phyloP scores from a whole-genome alignment of 2,888 invertebrate genomes.

The Kryphioiulus occultus region DNA sequence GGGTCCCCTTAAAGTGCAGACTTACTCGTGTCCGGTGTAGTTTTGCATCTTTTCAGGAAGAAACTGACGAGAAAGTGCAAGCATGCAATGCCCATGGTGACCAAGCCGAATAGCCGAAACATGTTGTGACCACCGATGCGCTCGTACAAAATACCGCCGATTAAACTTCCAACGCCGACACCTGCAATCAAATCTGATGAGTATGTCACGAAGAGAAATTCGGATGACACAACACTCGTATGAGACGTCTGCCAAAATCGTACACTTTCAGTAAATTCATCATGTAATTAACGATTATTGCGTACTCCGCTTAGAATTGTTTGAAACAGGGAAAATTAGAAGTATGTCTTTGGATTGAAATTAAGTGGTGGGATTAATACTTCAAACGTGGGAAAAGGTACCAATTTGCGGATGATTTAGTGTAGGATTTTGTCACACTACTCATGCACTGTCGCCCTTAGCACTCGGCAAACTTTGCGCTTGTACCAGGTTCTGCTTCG shows the following conservation, averaged over 20 bases:
- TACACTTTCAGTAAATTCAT: neutral
- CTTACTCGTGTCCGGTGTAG: neutral
- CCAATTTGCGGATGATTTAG: too few relatives aligned
- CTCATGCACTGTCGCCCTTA: neutral
- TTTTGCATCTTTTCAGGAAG: neutral
- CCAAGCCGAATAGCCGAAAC: conserved; percentile 25
- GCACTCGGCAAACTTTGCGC: neutral
- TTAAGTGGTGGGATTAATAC: too few relatives aligned
- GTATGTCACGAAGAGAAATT: neutral
- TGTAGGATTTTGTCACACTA: neutral
- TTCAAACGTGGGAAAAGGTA: neutral
- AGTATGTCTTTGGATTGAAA: too few relatives aligned
- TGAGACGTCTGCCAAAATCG: neutral
- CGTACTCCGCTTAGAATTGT: neutral
- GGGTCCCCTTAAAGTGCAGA: neutral
- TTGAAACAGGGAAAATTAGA: too few relatives aligned
- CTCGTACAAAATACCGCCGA: conserved; percentile 48
- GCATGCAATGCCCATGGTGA: neutral
- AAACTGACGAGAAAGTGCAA: conserved; percentile 1
- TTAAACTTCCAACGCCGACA: conserved; percentile 43
- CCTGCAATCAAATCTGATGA: conserved; percentile 44
- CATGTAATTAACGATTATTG: neutral
- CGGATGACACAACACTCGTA: neutral
- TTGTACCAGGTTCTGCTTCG: neutral
- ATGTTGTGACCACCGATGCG: conserved; percentile 33